Percentiles rank a stretch among this genome's conserved stretches.
phyloP scores from a whole-genome alignment of 1,140 invertebrate species.

The Danaus melanippus region DNA sequence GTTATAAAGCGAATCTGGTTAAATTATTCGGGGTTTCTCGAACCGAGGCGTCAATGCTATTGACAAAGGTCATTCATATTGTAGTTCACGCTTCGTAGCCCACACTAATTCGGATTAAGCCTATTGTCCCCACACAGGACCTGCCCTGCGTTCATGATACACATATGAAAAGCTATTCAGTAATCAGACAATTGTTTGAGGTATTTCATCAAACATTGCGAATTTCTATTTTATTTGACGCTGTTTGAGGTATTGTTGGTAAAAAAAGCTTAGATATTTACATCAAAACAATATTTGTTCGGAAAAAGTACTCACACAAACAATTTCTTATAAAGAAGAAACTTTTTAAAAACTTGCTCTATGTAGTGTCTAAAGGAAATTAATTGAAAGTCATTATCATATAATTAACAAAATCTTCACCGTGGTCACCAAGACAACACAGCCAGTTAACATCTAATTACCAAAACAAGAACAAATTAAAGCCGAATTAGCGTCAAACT shows the following conservation, averaged over 20 bases:
- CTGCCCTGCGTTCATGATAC: conserved; percentile 22
- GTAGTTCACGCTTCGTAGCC: conserved; percentile 50
- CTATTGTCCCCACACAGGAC: conserved; percentile 29
- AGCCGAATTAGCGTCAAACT: conserved; percentile 30
- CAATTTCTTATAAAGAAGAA: too few relatives aligned
- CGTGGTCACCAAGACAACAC: not conserved
- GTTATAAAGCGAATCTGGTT: conserved; percentile 32
- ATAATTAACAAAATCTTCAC: too few relatives aligned
- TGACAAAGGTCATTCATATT: conserved; percentile 68
- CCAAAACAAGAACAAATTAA: conserved; percentile 26
- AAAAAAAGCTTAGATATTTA: too few relatives aligned
- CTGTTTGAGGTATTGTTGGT: too few relatives aligned
- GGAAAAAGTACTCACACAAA: too few relatives aligned
- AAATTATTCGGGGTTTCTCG: conserved; percentile 46
- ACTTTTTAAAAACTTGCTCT: not conserved
- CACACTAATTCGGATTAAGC: conserved; percentile 59
- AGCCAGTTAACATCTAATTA: conserved; percentile 3
- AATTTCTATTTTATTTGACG: conserved; percentile 1
- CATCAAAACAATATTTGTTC: too few relatives aligned
- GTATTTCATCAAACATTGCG: conserved; percentile 20
- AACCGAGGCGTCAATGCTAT: conserved; percentile 48
- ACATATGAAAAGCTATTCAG: conserved; percentile 12
- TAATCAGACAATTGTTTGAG: conserved; percentile 23
- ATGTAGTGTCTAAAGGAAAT: not conserved
- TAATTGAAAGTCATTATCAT: not conserved